Base-by-base conservation (phyloP, 2,888 invertebrate genomes). In the Drosophila mettleri region DNA sequence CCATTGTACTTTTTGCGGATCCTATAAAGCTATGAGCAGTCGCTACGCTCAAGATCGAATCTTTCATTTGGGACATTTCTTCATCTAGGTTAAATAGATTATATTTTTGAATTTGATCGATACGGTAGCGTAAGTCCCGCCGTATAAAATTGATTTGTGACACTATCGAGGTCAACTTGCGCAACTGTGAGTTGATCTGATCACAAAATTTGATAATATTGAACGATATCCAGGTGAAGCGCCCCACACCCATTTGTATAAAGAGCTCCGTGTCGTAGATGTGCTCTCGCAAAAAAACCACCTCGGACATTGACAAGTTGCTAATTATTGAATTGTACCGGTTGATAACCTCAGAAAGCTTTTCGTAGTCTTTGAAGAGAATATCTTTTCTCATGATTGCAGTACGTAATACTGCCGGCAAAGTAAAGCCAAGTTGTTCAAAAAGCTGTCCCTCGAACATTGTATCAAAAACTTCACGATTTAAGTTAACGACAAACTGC, bases 171-270 rank as follows among this genome's bases (percentile, higher is more conserved):
- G 93, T 93, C 5, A 96, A 90, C 57, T 92, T 92, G 24, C 94
- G 94, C 72, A 95, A 94, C 9, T 95, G 90, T 29, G 94, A 93
- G 52, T 93, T 92, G 76, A 95, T 95, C 49, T 93, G 93, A 0
- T 92, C 89, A 3, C 95, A 94, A 90, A 96, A 98, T 67, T 96
- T 96, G 16, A 93, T 93, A 43, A 98, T 96, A 27, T 96, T 96
- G 14, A 98, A 93, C 0, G 97, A 96, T 69, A 95, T 95, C 98
- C 98, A 98, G 45, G 96, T 96, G 60, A 97, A 95, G 29, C 97
- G 94, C 3, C 95, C 95, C 0, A 97, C 93, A 0, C 98, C 98
- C 3, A 97, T 97, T 83, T 96, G 94, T 51, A 97, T 95, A 53
- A 95, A 93, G 36, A 95, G 93, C 90, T 97, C 97, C 69, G 96